A percentile compares a stretch with the other conserved stretches of the same genome.
These are phyloP conservation scores for Petrocephalus microphthalmus DNA, from an alignment of 2,113 vertebrate genomes.

Conservation along the genomic window DNA sequence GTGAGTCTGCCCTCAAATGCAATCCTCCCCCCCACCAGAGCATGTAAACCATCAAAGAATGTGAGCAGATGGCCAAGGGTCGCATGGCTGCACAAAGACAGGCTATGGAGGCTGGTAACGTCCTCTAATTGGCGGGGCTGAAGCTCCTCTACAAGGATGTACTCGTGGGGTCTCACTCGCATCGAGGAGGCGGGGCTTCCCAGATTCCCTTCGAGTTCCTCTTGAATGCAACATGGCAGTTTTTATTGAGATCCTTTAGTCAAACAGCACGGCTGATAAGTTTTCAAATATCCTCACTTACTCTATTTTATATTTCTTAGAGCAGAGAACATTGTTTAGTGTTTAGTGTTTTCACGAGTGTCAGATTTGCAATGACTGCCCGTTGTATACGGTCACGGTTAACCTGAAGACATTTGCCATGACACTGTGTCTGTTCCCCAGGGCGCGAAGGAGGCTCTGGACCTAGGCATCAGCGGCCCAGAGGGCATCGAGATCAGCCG, in stretches of 20 bases:
- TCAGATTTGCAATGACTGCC: not conserved
- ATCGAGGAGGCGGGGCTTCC: not conserved
- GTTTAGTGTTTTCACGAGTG: not conserved
- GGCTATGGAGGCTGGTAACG: not conserved
- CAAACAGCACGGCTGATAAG: not conserved
- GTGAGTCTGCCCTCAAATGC: too few relatives aligned
- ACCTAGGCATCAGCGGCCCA: slow-evolving; percentile 88
- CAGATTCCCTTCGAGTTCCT: not conserved
- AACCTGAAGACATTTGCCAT: not conserved
- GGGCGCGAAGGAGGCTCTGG: slow-evolving; percentile 87
- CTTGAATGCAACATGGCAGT: not conserved
- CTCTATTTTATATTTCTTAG: too few relatives aligned
- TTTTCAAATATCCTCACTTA: not conserved
- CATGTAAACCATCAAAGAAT: not conserved
- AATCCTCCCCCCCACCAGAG: too few relatives aligned
- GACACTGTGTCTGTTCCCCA: slow-evolving; percentile 37
- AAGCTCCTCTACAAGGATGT: not conserved
- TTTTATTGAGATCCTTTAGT: not conserved
- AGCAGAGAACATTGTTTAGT: not conserved
- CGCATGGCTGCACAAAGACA: not conserved
- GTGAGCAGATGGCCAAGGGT: not conserved
- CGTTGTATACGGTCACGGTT: not conserved
- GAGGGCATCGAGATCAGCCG: slow-evolving; percentile 96
- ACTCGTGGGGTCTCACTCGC: not conserved
- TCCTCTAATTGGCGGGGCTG: not conserved